Evolutionary conservation across 2,113 vertebrate genomes (phyloP).

Genomic region (Hemicordylus capensis): DNA sequence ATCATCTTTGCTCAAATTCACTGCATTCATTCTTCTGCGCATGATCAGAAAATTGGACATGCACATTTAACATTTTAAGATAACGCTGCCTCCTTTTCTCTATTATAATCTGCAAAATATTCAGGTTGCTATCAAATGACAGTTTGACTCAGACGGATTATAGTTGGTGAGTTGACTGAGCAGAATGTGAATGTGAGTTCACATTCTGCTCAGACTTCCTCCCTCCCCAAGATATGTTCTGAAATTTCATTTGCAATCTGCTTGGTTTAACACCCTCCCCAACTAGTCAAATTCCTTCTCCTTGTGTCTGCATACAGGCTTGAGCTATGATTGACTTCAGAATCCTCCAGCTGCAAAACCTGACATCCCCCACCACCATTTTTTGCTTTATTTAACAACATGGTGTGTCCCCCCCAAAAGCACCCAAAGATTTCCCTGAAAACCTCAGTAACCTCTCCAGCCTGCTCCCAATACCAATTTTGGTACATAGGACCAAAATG

Average conservation of each 20-base stretch:
- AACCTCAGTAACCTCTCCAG: background rate
- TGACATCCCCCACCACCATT: background rate
- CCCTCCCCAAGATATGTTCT: background rate
- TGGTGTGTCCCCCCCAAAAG: too few species aligned
- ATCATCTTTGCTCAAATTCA: background rate
- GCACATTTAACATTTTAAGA: background rate
- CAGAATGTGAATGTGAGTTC: background rate
- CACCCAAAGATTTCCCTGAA: background rate
- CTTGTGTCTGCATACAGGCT: background rate
- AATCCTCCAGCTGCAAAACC: background rate
- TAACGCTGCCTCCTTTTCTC: background rate
- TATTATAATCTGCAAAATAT: background rate
- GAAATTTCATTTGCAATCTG: background rate
- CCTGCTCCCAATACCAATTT: background rate
- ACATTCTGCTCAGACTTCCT: background rate
- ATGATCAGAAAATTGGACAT: background rate
- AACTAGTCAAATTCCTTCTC: background rate
- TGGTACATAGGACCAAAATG: too few species aligned
- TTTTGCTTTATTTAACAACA: background rate
- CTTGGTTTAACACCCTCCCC: background rate
- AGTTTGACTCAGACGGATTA: background rate
- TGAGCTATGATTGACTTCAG: background rate
- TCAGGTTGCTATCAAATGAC: background rate
- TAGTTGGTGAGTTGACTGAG: background rate
- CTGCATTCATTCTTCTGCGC: background rate